Percentiles rank a stretch among this genome's conserved stretches.
These are phyloP conservation scores for Sesamia inferens DNA, from an alignment of 2,888 invertebrate species.

Conservation along the genomic window DNA sequence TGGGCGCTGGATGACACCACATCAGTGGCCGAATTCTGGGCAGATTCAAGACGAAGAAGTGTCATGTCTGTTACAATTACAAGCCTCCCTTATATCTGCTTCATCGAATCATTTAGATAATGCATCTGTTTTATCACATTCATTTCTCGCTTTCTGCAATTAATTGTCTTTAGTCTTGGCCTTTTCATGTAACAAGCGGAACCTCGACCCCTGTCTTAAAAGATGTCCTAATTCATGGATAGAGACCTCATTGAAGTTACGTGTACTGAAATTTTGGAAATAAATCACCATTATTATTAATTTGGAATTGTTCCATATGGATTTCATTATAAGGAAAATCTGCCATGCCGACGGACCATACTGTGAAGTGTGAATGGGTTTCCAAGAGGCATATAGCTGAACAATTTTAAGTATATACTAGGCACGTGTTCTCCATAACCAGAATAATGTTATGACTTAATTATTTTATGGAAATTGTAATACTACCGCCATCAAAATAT, in stretches of 20 bases:
- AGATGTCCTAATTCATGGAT: neutral
- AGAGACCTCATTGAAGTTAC: neutral
- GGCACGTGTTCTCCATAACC: constrained; percentile 11
- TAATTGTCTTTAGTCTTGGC: neutral
- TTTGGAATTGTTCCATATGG: neutral
- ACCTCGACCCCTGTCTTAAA: neutral
- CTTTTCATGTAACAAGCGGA: neutral
- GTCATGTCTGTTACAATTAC: neutral
- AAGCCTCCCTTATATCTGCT: neutral
- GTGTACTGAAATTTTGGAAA: neutral
- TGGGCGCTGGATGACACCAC: too few relatives aligned
- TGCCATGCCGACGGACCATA: neutral
- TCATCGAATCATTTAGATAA: neutral
- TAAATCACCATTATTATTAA: neutral
- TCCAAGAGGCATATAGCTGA: neutral
- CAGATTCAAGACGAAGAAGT: too few relatives aligned
- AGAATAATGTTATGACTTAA: constrained; percentile 31
- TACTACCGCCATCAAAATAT: constrained; percentile 32
- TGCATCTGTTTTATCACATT: neutral
- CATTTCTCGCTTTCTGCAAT: neutral
- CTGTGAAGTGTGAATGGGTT: constrained; percentile 3
- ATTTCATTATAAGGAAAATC: neutral
- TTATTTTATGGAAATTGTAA: constrained; percentile 30
- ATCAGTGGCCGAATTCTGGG: too few relatives aligned
- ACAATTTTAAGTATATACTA: constrained; percentile 14